These are phyloP conservation scores for Brachionus sp. DNA, from an alignment of 1,140 invertebrate species.

Conservation along the genomic window DNA sequence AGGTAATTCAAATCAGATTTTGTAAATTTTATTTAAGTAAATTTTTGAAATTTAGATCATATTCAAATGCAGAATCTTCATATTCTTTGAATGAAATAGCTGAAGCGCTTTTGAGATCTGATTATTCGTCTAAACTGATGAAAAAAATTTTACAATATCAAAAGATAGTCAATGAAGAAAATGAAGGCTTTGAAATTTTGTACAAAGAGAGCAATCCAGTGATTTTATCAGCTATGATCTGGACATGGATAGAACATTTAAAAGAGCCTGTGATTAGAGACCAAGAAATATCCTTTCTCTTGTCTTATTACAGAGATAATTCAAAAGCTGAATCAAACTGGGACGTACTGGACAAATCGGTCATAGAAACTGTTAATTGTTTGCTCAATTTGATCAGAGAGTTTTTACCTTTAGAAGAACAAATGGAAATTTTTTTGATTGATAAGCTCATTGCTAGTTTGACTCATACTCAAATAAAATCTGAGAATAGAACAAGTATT, in stretches of 20 bases:
- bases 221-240: neutral
- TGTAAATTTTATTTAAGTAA: neutral
- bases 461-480: slow-evolving; percentile 8
- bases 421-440: neutral
- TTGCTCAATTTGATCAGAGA: neutral
- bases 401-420: neutral
- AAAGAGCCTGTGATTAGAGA: slow-evolving; percentile 39
- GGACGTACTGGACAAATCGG: neutral
- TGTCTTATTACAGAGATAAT: neutral
- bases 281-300: neutral
- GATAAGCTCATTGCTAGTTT: neutral
- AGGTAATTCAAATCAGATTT: neutral
- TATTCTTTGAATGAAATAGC: neutral
- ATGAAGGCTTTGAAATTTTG: neutral
- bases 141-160: neutral
- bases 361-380: neutral
- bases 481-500: neutral
- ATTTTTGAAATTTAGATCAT: neutral
- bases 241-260: slow-evolving; percentile 35
- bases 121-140: neutral
- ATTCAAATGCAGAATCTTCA: neutral
- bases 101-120: neutral
- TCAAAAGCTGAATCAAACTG: neutral
- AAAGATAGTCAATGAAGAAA: neutral
- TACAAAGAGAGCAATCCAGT: slow-evolving; percentile 16